Percentiles rank a stretch among this genome's conserved stretches.
Conservation (phyloP, 2,113 vertebrate genomes). For the Perccottus glenii region DNA sequence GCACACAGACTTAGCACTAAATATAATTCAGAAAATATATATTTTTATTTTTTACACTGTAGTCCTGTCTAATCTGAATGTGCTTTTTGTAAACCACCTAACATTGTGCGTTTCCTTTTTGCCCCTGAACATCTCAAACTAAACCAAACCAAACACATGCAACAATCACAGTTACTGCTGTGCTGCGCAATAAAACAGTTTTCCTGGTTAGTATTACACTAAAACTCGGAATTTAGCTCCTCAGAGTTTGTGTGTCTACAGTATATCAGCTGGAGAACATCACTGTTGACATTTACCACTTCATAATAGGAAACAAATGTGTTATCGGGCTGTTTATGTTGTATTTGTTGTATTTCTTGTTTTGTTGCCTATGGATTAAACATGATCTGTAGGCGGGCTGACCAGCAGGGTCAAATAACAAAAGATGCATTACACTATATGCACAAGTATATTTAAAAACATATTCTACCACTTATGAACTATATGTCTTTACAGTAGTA, state of each 20-base stretch:
- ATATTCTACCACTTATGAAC: too few species aligned
- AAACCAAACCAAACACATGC: too few species aligned
- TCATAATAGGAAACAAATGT: conserved; percentile 35
- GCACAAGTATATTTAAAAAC: too few species aligned
- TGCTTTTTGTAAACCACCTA: background rate
- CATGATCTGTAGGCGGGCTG: conserved; percentile 11
- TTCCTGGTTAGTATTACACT: conserved; percentile 4
- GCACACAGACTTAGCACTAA: too few species aligned
- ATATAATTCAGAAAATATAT: too few species aligned
- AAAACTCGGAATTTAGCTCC: conserved; percentile 8
- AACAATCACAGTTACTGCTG: conserved; percentile 5
- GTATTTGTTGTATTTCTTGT: background rate
- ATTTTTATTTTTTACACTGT: too few species aligned
- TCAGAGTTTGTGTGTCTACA: conserved; percentile 1
- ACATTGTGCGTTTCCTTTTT: background rate
- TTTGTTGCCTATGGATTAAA: conserved; percentile 40
- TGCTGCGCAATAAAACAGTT: background rate
- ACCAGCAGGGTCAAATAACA: conserved; percentile 21
- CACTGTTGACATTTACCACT: conserved; percentile 29
- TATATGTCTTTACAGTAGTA: too few species aligned
- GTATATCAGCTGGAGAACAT: conserved; percentile 9
- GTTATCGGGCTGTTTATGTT: background rate
- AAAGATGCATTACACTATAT: too few species aligned
- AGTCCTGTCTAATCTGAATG: too few species aligned
- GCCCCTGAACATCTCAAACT: background rate